A percentile compares a stretch with the other conserved stretches of the same genome.
Conservation (phyloP, 2,888 invertebrate species). For the Hoplodrina blanda region DNA sequence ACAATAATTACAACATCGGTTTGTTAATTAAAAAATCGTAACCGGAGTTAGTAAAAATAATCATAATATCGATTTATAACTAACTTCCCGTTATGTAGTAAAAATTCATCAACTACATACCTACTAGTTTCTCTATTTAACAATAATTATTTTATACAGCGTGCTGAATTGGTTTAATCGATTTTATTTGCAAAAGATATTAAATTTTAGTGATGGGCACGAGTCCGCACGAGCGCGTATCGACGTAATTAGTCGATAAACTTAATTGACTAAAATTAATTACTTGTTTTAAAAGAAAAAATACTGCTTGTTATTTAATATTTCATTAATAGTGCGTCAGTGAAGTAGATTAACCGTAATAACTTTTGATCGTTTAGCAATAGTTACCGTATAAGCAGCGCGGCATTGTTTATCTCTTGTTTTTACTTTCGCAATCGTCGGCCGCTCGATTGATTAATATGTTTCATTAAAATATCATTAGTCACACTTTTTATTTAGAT, state of each 20-base stretch:
- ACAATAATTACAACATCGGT: slow-evolving; percentile 52
- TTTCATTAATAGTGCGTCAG: slow-evolving; percentile 50
- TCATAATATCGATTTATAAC: slow-evolving; percentile 54
- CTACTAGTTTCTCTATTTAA: slow-evolving; percentile 74
- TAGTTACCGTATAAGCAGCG: slow-evolving; percentile 24
- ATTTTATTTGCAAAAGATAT: slow-evolving; percentile 78
- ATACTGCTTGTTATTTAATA: slow-evolving; percentile 47
- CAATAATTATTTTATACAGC: slow-evolving; percentile 74
- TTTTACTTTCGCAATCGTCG: slow-evolving; percentile 52
- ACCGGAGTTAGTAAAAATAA: slow-evolving; percentile 53
- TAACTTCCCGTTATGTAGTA: slow-evolving; percentile 62
- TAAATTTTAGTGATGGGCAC: slow-evolving; percentile 70
- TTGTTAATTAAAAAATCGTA: slow-evolving; percentile 62
- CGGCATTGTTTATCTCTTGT: slow-evolving; percentile 61
- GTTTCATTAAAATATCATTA: slow-evolving; percentile 66
- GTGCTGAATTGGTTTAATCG: slow-evolving; percentile 78
- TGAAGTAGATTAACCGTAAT: slow-evolving; percentile 55
- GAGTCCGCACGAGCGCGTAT: slow-evolving; percentile 61
- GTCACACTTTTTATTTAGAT: slow-evolving; percentile 58
- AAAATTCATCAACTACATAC: slow-evolving; percentile 64
- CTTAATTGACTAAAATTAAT: slow-evolving; percentile 59
- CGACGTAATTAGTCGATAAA: slow-evolving; percentile 64
- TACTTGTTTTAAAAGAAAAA: slow-evolving; percentile 48
- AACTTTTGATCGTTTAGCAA: slow-evolving; percentile 50
- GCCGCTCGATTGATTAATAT: slow-evolving; percentile 60